Conservation (phyloP, 30 jellyfish, hydroid and myxozoan species). For the Nemopilema nomurai region DNA sequence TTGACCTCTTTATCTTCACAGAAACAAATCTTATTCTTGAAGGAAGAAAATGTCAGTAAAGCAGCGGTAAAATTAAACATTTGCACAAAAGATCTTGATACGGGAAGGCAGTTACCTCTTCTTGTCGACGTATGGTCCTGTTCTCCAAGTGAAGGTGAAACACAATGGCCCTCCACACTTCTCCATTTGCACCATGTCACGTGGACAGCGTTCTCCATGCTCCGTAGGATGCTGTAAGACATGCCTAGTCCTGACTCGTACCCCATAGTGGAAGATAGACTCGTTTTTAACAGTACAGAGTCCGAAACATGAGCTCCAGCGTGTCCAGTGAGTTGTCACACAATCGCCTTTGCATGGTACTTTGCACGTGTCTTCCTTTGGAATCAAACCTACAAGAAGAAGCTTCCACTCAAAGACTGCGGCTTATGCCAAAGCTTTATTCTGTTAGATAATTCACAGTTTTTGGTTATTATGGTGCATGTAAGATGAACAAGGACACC, state of each 20-base stretch:
- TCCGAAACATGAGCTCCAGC: slow-evolving; percentile 70
- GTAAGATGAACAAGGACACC: too few species aligned
- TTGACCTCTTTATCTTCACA: too few species aligned
- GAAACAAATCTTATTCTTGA: too few species aligned
- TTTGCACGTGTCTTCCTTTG: slow-evolving; percentile 21
- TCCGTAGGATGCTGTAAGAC: slow-evolving; percentile 17
- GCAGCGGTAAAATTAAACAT: too few species aligned
- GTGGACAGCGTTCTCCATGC: slow-evolving; percentile 39
- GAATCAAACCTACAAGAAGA: slow-evolving; percentile 2
- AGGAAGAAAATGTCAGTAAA: too few species aligned
- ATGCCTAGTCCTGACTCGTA: slow-evolving; percentile 46
- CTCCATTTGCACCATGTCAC: slow-evolving; percentile 27
- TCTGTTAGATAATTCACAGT: neutral
- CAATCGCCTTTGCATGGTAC: slow-evolving; percentile 62
- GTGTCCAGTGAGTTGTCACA: slow-evolving; percentile 44
- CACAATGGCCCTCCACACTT: slow-evolving; percentile 38
- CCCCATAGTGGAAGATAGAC: slow-evolving; percentile 42
- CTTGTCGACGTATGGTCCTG: slow-evolving; percentile 20
- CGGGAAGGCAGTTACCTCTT: too few species aligned
- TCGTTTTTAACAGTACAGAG: slow-evolving; percentile 41
- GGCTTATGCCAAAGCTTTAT: neutral
- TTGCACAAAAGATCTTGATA: too few species aligned
- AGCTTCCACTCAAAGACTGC: neutral
- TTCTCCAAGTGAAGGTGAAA: slow-evolving; percentile 56
- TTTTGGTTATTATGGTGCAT: too few species aligned